Percentiles rank a stretch among this genome's conserved stretches.
Conservation (phyloP, 2,797 vertebrate species). For the Sciurus carolinensis region DNA sequence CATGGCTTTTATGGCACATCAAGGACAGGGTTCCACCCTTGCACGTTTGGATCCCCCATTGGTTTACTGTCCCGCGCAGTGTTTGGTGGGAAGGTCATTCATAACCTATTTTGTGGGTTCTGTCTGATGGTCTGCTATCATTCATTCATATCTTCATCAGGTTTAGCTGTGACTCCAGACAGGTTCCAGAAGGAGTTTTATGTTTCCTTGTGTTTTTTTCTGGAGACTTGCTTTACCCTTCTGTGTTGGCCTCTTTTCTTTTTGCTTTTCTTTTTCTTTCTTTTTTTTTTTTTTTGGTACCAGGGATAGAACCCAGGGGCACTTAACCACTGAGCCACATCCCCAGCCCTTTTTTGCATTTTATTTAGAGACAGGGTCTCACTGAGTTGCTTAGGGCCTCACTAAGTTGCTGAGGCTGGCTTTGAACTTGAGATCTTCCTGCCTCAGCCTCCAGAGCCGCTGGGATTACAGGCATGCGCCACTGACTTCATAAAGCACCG, state of each 20-base stretch:
- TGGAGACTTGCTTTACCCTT: conserved; percentile 56
- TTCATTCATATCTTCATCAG: background rate
- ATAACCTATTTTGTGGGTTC: background rate
- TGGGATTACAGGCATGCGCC: no score
- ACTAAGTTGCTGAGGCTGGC: no score
- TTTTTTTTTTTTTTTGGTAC: no score
- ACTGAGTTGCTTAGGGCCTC: no score
- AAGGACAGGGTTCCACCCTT: background rate
- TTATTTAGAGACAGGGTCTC: no score
- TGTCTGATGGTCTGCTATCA: background rate
- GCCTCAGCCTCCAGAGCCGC: no score
- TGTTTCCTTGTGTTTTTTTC: conserved; percentile 54
- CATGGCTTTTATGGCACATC: fast-evolving
- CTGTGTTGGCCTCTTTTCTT: background rate
- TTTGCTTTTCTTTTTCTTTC: no score
- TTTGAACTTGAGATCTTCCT: no score
- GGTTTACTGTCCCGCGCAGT: background rate
- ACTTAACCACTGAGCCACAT: no score
- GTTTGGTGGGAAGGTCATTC: background rate
- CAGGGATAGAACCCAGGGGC: no score
- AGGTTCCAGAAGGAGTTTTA: conserved; percentile 54
- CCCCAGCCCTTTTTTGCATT: no score
- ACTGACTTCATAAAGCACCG: conserved; percentile 40
- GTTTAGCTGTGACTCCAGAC: conserved; percentile 62
- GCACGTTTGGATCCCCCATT: fast-evolving